These are phyloP conservation scores for Penaeus japonicus DNA, from an alignment of 1,140 invertebrate genomes.

Conservation along the genomic window DNA sequence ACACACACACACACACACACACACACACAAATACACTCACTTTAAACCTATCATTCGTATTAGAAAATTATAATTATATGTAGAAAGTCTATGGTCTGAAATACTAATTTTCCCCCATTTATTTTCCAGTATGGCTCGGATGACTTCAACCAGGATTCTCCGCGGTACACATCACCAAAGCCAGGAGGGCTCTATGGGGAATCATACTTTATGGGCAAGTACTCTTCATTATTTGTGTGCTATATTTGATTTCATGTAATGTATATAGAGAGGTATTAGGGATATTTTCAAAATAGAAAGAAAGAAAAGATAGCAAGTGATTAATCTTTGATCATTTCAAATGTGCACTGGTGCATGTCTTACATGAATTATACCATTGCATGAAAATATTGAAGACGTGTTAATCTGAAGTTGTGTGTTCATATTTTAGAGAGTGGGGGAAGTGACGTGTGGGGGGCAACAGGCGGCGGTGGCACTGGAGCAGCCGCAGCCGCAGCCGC, in stretches of 20 bases:
- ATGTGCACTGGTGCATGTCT: no score
- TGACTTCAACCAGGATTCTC: constrained; percentile 86
- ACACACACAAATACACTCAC: neutral
- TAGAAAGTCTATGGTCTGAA: no score
- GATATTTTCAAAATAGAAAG: neutral
- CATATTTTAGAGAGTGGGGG: constrained; percentile 21
- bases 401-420: neutral
- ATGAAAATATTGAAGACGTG: neutral
- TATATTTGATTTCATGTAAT: neutral
- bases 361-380: no score
- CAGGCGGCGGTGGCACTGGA: constrained; percentile 31
- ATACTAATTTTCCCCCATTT: constrained; percentile 50
- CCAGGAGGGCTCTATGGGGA: constrained; percentile 68
- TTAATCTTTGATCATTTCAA: no score
- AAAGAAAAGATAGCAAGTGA: no score
- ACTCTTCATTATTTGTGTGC: neutral
- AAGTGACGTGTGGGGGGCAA: constrained; percentile 31
- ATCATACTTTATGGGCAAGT: constrained; percentile 70
- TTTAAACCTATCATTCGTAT: no score
- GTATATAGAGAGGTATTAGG: neutral
- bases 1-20: neutral
- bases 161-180: constrained; percentile 85
- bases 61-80: no score
- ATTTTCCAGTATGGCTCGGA: constrained; percentile 84
- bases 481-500: constrained; percentile 40